Conservation (phyloP, 2,888 invertebrate genomes). For the Tiphia femorata region DNA sequence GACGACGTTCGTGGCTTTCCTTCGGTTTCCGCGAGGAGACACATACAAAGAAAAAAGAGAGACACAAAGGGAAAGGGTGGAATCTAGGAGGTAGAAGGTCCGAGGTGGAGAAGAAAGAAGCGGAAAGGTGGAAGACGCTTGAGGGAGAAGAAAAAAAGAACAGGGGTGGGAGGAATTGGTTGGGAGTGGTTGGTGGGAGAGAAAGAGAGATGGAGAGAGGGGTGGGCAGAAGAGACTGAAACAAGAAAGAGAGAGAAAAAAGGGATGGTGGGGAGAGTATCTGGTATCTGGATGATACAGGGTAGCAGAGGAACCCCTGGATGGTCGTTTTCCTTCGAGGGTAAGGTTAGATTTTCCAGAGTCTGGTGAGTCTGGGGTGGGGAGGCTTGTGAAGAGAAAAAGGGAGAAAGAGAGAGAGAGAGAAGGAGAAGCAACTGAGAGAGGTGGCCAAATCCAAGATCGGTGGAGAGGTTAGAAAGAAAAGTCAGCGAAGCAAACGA, state of each 20-base stretch:
- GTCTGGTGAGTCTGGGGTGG: too few species aligned
- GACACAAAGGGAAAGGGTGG: background rate
- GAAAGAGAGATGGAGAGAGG: background rate
- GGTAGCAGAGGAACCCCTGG: conserved; percentile 3
- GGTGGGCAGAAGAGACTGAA: too few species aligned
- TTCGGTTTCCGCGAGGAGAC: background rate
- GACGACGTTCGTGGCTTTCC: too few species aligned
- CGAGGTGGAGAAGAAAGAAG: conserved; percentile 1
- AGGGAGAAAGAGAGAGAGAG: conserved; percentile 7
- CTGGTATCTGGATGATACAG: conserved; percentile 15
- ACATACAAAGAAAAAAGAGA: conserved; percentile 10
- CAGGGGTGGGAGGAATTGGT: background rate
- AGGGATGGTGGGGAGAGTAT: conserved; percentile 2
- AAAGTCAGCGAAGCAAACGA: background rate
- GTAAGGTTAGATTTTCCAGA: background rate
- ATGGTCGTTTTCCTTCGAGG: background rate
- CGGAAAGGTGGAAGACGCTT: background rate
- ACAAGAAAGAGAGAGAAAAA: background rate
- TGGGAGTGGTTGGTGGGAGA: background rate
- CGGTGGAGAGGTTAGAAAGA: background rate
- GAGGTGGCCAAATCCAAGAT: conserved; percentile 5
- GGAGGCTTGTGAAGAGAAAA: conserved; percentile 8
- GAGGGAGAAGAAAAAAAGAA: background rate
- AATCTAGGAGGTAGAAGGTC: conserved; percentile 2
- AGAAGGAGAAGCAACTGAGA: conserved; percentile 6